Evolutionary conservation across 2,113 vertebrate species (phyloP).

Genomic region (Hippocampus guttulatus): DNA sequence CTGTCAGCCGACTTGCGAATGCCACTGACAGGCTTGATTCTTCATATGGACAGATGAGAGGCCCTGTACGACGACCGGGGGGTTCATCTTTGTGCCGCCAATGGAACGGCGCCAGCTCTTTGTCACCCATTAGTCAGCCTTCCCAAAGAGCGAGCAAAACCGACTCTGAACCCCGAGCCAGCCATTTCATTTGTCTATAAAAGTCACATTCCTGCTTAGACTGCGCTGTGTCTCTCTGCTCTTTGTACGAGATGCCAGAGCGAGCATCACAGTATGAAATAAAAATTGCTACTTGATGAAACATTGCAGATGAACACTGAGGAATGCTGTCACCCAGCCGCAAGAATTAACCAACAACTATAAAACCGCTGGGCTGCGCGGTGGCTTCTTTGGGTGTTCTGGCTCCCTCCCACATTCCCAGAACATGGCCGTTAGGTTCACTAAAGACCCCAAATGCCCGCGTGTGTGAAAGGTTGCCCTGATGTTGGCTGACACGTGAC

Average conservation of each 20-base stretch:
- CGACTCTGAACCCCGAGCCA: slow-evolving; percentile 18
- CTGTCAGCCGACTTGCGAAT: slow-evolving; percentile 47
- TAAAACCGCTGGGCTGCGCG: too few relatives aligned
- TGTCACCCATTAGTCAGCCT: slow-evolving; percentile 58
- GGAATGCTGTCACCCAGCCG: not conserved
- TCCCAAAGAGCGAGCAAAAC: slow-evolving; percentile 32
- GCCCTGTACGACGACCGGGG: slow-evolving; percentile 47
- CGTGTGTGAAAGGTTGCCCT: too few relatives aligned
- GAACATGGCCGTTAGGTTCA: too few relatives aligned
- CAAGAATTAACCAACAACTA: too few relatives aligned
- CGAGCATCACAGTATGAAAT: not conserved
- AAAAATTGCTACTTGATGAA: not conserved
- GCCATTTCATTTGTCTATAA: slow-evolving; percentile 51
- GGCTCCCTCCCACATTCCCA: too few relatives aligned
- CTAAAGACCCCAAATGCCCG: too few relatives aligned
- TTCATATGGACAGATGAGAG: slow-evolving; percentile 54
- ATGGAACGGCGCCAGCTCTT: slow-evolving; percentile 51
- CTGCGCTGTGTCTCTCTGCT: not conserved
- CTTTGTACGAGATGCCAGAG: slow-evolving; percentile 21
- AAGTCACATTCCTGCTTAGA: slow-evolving; percentile 38
- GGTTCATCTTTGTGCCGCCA: slow-evolving; percentile 37
- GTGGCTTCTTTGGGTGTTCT: too few relatives aligned
- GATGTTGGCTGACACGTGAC: too few relatives aligned
- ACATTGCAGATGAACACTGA: not conserved
- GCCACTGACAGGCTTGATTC: slow-evolving; percentile 54